Evolutionary conservation across 2,888 invertebrate genomes (phyloP).

Genomic region (Xestia ashworthii): DNA sequence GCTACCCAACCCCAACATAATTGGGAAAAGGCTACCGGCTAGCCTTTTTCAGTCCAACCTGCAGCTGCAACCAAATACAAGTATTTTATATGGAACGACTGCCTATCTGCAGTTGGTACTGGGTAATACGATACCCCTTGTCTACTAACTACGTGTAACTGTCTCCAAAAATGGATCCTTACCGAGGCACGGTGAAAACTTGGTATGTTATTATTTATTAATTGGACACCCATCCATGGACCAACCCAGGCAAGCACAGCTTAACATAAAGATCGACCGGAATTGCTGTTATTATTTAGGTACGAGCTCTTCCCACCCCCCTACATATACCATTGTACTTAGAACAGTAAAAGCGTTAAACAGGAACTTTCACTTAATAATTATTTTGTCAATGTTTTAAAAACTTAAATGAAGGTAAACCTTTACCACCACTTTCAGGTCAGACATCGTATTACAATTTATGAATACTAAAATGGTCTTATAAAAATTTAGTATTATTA

Average conservation of each 20-base stretch:
- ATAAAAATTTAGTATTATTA: slow-evolving; percentile 15
- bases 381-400: neutral
- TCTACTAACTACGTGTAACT: no score
- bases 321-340: neutral
- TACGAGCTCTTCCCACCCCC: neutral
- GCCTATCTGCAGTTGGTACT: neutral
- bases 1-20: no score
- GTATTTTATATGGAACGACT: neutral
- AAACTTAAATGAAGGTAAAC: neutral
- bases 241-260: neutral
- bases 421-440: neutral
- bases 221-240: neutral
- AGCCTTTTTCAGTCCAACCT: no score
- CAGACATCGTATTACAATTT: neutral
- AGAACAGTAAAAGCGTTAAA: neutral
- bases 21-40: no score
- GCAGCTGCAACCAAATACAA: neutral
- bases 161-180: neutral
- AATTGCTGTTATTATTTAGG: neutral
- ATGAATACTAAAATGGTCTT: neutral
- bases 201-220: neutral
- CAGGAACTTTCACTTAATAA: neutral
- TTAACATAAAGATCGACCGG: neutral
- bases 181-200: neutral
- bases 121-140: neutral